phyloP scores from a whole-genome alignment of 2,113 vertebrate genomes.

The Saccopteryx bilineata region DNA sequence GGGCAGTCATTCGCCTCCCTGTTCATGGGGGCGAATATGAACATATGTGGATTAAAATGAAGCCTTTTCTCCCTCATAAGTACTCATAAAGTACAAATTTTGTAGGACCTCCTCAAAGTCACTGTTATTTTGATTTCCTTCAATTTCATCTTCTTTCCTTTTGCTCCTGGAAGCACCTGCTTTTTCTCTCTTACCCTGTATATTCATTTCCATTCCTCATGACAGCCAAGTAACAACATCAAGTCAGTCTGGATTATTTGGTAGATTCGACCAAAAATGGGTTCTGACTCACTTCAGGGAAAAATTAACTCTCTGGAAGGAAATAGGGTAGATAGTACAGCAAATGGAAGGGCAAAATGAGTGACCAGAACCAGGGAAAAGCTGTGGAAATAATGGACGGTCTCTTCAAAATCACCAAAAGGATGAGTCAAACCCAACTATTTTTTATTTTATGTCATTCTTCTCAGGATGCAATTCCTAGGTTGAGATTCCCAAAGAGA shows the following conservation, averaged over 20 bases:
- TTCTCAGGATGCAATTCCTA: not conserved
- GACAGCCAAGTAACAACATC: not conserved
- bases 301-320: not conserved
- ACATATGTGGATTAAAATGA: not conserved
- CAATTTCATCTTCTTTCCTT: not conserved
- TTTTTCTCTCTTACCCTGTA: not conserved
- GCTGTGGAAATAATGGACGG: fast-evolving
- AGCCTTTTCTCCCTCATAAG: not conserved
- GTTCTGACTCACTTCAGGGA: not conserved
- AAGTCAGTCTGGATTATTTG: not conserved
- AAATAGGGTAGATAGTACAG: not conserved
- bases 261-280: not conserved
- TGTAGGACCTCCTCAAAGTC: not conserved
- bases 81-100: not conserved
- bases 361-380: not conserved
- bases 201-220: not conserved
- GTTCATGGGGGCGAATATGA: not conserved
- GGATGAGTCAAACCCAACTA: not conserved
- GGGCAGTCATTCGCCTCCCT: not conserved
- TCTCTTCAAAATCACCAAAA: not conserved
- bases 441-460: not conserved
- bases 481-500: not conserved
- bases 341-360: not conserved
- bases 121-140: not conserved
- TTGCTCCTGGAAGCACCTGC: not conserved